These are phyloP conservation scores for Dendropsophus ebraccatus DNA, from an alignment of 2,113 vertebrate species.

Conservation along the genomic window DNA sequence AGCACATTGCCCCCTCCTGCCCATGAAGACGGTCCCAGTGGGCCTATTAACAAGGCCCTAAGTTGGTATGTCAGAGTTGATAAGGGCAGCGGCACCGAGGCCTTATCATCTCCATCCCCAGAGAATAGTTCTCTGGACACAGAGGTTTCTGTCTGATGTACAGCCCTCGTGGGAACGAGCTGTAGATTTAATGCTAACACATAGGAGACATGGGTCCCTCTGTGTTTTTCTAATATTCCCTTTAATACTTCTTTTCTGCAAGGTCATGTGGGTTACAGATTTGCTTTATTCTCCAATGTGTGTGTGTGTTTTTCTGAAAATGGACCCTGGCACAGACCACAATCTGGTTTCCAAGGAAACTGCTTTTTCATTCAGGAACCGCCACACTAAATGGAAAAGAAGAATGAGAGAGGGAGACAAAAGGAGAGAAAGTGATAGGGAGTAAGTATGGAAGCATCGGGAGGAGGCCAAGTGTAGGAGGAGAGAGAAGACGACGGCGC, in stretches of 20 bases:
- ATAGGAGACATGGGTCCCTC: constrained; percentile 19
- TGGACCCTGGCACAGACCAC: constrained; percentile 40
- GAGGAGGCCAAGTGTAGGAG: constrained; percentile 13
- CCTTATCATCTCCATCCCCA: background rate
- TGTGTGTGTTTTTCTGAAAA: constrained; percentile 29
- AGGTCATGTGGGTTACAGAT: constrained; percentile 44
- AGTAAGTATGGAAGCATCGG: constrained; percentile 1
- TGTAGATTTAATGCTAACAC: constrained; percentile 17
- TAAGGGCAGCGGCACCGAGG: background rate
- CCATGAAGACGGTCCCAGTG: background rate
- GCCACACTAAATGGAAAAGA: constrained; percentile 25
- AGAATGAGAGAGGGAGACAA: constrained; percentile 15
- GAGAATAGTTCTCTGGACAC: background rate
- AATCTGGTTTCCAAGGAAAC: constrained; percentile 54
- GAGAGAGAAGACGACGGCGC: background rate
- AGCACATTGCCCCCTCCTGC: background rate
- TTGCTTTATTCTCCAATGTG: constrained; percentile 30
- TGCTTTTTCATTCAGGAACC: constrained; percentile 29
- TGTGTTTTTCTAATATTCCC: constrained; percentile 40
- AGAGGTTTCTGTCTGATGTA: background rate
- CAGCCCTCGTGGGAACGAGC: background rate
- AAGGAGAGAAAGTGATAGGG: constrained; percentile 34
- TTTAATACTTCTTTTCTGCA: constrained; percentile 41
- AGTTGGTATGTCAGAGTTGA: background rate
- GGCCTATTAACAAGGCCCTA: background rate